Evolutionary conservation across 2,113 vertebrate species (phyloP).

Genomic region (Mustelus asterias): DNA sequence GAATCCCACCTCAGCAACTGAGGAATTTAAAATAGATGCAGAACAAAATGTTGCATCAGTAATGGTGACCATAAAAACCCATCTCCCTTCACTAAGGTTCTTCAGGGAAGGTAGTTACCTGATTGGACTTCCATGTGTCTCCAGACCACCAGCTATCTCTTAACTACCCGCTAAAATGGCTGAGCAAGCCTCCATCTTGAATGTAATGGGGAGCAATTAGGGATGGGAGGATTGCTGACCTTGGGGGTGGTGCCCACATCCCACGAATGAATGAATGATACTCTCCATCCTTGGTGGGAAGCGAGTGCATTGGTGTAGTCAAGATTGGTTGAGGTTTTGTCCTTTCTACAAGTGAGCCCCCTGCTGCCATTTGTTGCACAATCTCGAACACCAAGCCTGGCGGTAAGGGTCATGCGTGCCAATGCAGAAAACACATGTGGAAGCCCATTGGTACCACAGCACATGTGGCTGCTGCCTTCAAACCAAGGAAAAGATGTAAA

Average conservation of each 20-base stretch:
- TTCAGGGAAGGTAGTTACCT: background rate
- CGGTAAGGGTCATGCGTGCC: background rate
- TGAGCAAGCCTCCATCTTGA: too few relatives aligned
- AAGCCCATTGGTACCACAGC: background rate
- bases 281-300: background rate
- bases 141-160: background rate
- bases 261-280: background rate
- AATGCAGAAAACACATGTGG: background rate
- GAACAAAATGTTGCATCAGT: background rate
- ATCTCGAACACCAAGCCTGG: background rate
- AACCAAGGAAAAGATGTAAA: background rate
- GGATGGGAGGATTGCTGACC: too few relatives aligned
- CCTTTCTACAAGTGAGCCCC: background rate
- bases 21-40: background rate
- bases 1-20: background rate
- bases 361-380: background rate
- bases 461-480: background rate
- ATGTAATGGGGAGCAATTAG: too few relatives aligned
- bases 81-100: background rate
- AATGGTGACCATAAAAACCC: background rate
- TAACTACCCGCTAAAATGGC: background rate
- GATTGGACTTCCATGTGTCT: background rate
- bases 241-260: too few relatives aligned
- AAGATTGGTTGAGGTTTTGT: background rate
- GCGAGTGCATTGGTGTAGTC: background rate